Evolutionary conservation across 2,888 invertebrate species (phyloP).

Genomic region (Latheticus oryzae): DNA sequence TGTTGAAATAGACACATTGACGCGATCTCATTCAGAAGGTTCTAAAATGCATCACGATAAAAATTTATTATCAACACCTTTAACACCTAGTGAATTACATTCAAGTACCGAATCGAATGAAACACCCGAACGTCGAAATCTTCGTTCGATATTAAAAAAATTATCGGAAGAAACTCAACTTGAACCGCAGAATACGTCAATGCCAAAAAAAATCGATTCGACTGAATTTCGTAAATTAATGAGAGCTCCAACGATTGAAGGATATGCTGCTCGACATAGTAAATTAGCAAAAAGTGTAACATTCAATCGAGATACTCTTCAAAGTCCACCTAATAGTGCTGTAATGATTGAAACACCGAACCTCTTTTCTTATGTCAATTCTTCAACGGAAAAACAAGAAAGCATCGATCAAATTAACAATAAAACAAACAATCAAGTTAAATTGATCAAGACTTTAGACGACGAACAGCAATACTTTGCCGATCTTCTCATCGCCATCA

Average conservation of each 20-base stretch:
- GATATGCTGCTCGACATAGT: slow-evolving; percentile 88
- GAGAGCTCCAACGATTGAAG: slow-evolving; percentile 87
- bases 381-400: slow-evolving; percentile 56
- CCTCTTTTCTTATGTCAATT: slow-evolving; percentile 59
- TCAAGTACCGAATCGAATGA: slow-evolving; percentile 76
- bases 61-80: slow-evolving; percentile 53
- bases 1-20: slow-evolving; percentile 69
- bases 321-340: slow-evolving; percentile 76
- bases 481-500: slow-evolving; percentile 81
- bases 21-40: slow-evolving; percentile 84
- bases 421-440: slow-evolving; percentile 72
- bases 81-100: slow-evolving; percentile 60
- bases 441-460: slow-evolving; percentile 72
- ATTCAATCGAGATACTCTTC: slow-evolving; percentile 85
- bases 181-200: slow-evolving; percentile 33
- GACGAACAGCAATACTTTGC: slow-evolving; percentile 84
- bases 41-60: slow-evolving; percentile 74
- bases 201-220: slow-evolving; percentile 62
- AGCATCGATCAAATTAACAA: slow-evolving; percentile 70
- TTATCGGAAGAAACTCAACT: slow-evolving; percentile 74
- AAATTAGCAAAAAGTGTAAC: slow-evolving; percentile 91
- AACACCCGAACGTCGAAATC: slow-evolving; percentile 81
- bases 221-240: slow-evolving; percentile 77
- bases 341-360: slow-evolving; percentile 48
- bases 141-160: slow-evolving; percentile 88